A percentile compares a stretch with the other conserved stretches of the same genome.
These are phyloP conservation scores for Pristionchus fissidentatus DNA, from an alignment of 2,888 invertebrate species.

Conservation along the genomic window DNA sequence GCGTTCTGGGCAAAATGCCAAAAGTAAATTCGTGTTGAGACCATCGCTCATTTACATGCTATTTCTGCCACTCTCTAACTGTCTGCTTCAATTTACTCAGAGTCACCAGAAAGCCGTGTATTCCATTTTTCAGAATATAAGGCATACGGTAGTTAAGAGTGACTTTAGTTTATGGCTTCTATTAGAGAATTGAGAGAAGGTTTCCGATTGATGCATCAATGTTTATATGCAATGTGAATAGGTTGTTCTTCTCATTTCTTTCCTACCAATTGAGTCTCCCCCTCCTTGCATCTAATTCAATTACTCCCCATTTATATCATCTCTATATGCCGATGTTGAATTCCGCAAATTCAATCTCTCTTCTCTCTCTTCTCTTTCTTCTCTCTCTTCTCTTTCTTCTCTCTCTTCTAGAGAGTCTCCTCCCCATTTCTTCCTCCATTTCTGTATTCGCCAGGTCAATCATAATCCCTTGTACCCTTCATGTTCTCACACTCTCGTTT, in stretches of 20 bases:
- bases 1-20: too few species aligned
- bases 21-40: too few species aligned
- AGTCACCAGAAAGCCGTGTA: too few species aligned
- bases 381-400: neutral
- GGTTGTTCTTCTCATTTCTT: neutral
- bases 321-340: neutral
- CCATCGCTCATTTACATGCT: neutral
- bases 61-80: too few species aligned
- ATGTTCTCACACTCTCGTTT: too few species aligned
- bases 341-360: neutral
- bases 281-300: conserved; percentile 15
- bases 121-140: too few species aligned
- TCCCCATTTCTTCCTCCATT: neutral
- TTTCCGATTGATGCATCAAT: neutral
- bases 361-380: neutral
- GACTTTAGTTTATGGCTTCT: neutral
- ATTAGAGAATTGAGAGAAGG: neutral
- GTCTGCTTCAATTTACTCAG: too few species aligned
- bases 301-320: conserved; percentile 27
- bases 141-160: conserved; percentile 7
- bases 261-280: neutral
- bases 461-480: too few species aligned
- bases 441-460: too few species aligned
- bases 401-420: neutral
- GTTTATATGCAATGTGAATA: neutral